Evolutionary conservation across 2,888 invertebrate genomes (phyloP), one percentile per base, ranked within the genome.

Genomic region (Volucella zonaria): DNA sequence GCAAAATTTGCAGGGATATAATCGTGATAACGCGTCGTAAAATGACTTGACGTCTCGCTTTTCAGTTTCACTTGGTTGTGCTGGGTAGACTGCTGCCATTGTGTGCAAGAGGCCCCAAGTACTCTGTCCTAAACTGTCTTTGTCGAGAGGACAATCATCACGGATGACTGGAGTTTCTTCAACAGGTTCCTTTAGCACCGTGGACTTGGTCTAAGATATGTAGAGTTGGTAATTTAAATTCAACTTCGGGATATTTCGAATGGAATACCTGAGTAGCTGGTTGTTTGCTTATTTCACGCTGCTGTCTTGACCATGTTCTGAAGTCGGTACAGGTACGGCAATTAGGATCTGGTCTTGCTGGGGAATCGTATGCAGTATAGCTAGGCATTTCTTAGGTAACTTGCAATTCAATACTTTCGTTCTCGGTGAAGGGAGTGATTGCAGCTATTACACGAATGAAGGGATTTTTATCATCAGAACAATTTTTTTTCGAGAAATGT

Each of bases 91-190:
- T 0, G 98, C 97, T 3, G 98, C 98, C 95, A 99, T 98, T 0
- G 99, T 97, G 90, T 99, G 99, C 2, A 99, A 93, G 87, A 99
- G 95, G 8, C 96, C 95, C 99, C 99, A 99, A 2, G 99, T 96
- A 66, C 94, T 94, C 4, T 94, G 93, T 31, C 97, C 97, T 54
- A 97, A 91, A 86, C 95, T 95, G 82, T 95, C 95, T 89, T 95
- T 96, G 89, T 96, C 96, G 75, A 96, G 89, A 0, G 97, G 97
- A 90, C 97, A 97, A 88, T 96, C 95, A 12, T 31, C 31, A 6
- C 31, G 31, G 4, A 31, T 31, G 6, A 31, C 31, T 68, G 6
- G 9, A 31, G 3, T 49, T 0, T 71, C n/a, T 14, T 61, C 49
- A n/a, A 6, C 18, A 0, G 31, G 0, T 1, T 18, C 23, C 9